Evolutionary conservation across 2,113 vertebrate genomes (phyloP).

Genomic region (Theristicus caerulescens): DNA sequence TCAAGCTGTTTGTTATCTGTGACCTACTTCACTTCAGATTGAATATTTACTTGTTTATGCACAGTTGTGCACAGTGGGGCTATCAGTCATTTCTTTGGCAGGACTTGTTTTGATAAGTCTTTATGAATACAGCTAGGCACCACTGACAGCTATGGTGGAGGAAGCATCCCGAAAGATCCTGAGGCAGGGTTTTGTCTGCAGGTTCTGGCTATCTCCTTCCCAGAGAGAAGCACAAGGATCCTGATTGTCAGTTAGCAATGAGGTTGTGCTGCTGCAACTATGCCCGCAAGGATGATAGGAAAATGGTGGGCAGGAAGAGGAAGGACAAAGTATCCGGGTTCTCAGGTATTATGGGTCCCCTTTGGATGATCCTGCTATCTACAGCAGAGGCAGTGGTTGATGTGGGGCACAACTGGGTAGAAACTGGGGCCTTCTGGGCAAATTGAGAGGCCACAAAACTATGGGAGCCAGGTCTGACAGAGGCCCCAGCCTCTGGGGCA

Average conservation of each 20-base stretch:
- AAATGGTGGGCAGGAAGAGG: not conserved
- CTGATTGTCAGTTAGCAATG: not conserved
- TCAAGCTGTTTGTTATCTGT: slow-evolving; percentile 17
- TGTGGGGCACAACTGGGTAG: not conserved
- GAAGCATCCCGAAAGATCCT: not conserved
- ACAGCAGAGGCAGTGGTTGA: not conserved
- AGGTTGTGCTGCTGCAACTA: not conserved
- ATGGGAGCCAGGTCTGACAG: not conserved
- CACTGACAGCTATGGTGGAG: not conserved
- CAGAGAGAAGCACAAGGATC: not conserved
- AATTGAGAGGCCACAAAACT: not conserved
- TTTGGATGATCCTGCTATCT: not conserved
- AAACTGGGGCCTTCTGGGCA: not conserved
- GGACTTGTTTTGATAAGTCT: not conserved
- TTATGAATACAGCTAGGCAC: not conserved
- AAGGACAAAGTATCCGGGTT: not conserved
- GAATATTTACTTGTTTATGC: not conserved
- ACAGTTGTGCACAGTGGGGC: not conserved
- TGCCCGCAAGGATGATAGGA: not conserved
- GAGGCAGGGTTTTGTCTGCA: not conserved
- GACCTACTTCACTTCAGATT: slow-evolving; percentile 12
- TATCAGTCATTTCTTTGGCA: not conserved
- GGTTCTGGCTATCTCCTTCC: not conserved
- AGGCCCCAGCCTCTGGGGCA: not conserved
- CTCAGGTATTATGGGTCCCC: not conserved